Evolutionary conservation across 1,140 invertebrate genomes (phyloP), one percentile per base, ranked within the genome.

Genomic region (Drosophila micromelanica): DNA sequence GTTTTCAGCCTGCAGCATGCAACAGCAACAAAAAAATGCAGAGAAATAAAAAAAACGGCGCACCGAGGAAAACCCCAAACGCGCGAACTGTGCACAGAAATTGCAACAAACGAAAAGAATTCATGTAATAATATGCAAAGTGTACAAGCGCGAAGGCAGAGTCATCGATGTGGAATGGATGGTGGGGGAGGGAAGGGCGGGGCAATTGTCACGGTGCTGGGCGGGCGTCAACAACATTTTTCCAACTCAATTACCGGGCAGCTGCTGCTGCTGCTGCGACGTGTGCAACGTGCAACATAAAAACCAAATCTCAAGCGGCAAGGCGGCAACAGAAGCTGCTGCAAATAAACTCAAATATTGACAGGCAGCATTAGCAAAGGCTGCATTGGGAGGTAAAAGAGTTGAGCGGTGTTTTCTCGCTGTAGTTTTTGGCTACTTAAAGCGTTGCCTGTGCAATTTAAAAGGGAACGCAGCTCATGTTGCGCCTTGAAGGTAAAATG

Each of bases 201-300:
- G 20, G 46, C 8, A 87, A 86, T 86, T 86, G 82, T 80, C 81
- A 78, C 59, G 51, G 45, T n/a, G 38, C 60, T 62, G 48, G n/a
- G 43, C 49, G 72, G 74, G 84, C 84, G 82, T 87, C 82, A 87
- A 87, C 82, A 86, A 87, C 69, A 89, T 87, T 87, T 87, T 89
- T 87, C 84, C 84, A 87, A 87, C 82, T 87, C 82, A 87, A 87
- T 87, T 87, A 87, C 82, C 78, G 72, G 61, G 55, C 81, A 74
- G 73, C 61, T 64, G 70, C 78, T 69, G 86, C 80, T 27, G 27
- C 27, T 6, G 5, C 4, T 27, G 82, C 86, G 82, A 77, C 84
- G 49, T 57, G 78, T 78, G 78, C 62, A 78, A 73, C 56, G 69
- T 65, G 61, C 65, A 56, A 64, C 59, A 56, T 51, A 11, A 61